Percentiles rank a stretch among this genome's conserved stretches.
Evolutionary conservation across 2,113 vertebrate genomes (phyloP).

Genomic region (Sclerurus mexicanus): DNA sequence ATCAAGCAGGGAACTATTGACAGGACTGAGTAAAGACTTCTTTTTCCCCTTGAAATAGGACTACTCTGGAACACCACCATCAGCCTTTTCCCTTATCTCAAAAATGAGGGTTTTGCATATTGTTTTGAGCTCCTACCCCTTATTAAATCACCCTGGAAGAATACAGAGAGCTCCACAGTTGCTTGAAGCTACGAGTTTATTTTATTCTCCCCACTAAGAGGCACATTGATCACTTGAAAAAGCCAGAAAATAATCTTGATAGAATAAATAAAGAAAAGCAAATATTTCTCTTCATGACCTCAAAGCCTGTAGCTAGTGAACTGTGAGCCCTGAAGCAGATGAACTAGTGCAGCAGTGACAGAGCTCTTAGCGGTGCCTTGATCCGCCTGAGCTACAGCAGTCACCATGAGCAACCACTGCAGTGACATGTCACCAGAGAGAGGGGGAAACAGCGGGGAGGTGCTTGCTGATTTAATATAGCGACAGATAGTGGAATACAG

Average conservation of each 20-base stretch:
- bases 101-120: not conserved
- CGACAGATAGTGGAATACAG: not conserved
- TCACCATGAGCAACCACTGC: not conserved
- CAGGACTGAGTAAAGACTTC: not conserved
- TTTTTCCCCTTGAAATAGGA: not conserved
- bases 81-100: not conserved
- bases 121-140: not conserved
- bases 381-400: not conserved
- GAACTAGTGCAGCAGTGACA: fast-evolving
- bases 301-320: not conserved
- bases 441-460: not conserved
- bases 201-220: not conserved
- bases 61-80: not conserved
- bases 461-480: not conserved
- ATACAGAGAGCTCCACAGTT: not conserved
- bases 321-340: not conserved
- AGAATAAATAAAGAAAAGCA: not conserved
- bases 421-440: fast-evolving
- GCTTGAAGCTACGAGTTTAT: not conserved
- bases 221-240: not conserved
- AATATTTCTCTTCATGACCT: not conserved
- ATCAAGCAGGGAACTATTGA: not conserved
- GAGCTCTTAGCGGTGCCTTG: not conserved
- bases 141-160: not conserved
- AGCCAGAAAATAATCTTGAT: not conserved